Percentiles rank a stretch among this genome's conserved stretches.
Evolutionary conservation across 1,140 invertebrate genomes (phyloP).

Genomic region (Pissodes strobi): DNA sequence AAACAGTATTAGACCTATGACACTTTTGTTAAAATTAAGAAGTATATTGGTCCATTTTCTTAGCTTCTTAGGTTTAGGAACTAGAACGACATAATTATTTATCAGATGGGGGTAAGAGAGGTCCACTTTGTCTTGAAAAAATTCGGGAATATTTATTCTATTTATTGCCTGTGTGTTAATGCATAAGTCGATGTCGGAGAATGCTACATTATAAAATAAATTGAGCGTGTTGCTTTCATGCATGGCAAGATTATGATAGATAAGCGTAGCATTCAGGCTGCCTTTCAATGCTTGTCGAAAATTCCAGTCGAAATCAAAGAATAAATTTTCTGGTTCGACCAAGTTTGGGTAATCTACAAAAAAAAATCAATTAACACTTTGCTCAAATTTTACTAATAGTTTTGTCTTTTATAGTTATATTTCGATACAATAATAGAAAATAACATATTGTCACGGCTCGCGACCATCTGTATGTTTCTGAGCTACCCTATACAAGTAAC

Average conservation of each 20-base stretch:
- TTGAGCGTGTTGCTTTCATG: not conserved
- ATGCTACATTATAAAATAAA: not conserved
- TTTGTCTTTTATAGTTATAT: too few species aligned
- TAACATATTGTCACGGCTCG: too few species aligned
- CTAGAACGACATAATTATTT: not conserved
- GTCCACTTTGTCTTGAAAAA: not conserved
- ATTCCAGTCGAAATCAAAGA: not conserved
- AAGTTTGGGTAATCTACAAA: not conserved
- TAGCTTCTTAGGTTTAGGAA: not conserved
- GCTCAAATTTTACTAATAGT: too few species aligned
- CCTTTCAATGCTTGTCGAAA: not conserved
- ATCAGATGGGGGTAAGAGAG: not conserved
- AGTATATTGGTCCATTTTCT: not conserved
- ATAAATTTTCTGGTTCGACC: not conserved
- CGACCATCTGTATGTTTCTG: too few species aligned
- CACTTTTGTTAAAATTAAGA: not conserved
- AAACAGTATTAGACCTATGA: not conserved
- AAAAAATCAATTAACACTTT: too few species aligned
- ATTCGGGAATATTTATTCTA: not conserved
- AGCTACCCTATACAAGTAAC: too few species aligned
- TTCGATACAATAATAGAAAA: too few species aligned
- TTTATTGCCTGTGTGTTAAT: not conserved
- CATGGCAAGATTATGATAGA: not conserved
- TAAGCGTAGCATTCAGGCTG: not conserved
- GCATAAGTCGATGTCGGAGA: not conserved